A percentile compares a stretch with the other conserved stretches of the same genome.
Evolutionary conservation across 2,888 invertebrate species (phyloP).

Genomic region (Plutella xylostella): DNA sequence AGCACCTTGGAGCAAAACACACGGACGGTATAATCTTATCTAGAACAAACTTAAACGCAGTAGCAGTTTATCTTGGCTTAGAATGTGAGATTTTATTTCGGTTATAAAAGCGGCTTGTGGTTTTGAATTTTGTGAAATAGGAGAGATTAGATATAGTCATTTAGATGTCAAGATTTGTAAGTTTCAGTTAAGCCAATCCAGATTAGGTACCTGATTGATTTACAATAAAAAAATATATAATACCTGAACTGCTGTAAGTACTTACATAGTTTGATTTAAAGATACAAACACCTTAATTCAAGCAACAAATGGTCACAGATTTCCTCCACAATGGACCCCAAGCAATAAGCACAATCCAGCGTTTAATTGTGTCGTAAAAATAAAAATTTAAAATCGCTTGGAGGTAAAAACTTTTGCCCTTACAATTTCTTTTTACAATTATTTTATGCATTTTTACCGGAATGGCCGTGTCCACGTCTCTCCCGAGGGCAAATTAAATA

Average conservation of each 20-base stretch:
- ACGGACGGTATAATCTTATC: conserved; percentile 58
- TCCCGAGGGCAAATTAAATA: conserved; percentile 33
- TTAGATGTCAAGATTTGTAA: too few relatives aligned
- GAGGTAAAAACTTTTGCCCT: conserved; percentile 60
- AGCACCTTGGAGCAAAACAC: conserved; percentile 56
- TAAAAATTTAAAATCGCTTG: conserved; percentile 66
- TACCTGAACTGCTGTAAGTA: too few relatives aligned
- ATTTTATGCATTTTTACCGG: conserved; percentile 42
- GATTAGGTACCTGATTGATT: too few relatives aligned
- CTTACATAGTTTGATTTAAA: too few relatives aligned
- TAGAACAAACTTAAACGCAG: conserved; percentile 63
- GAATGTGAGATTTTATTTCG: conserved; percentile 66
- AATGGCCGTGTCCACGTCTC: conserved; percentile 31
- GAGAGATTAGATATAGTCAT: neutral
- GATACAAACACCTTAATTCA: too few relatives aligned
- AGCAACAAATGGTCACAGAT: conserved; percentile 65
- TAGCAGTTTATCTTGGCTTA: conserved; percentile 67
- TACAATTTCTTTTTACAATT: conserved; percentile 57
- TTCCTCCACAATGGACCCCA: neutral
- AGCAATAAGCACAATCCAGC: conserved; percentile 55
- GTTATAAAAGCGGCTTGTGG: conserved; percentile 35
- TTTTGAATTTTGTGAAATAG: conserved; percentile 32
- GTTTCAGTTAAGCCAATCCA: too few relatives aligned
- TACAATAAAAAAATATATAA: too few relatives aligned
- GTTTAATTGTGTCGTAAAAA: conserved; percentile 68